Conservation (phyloP, 1,140 invertebrate species). For the Ectropis grisescens region DNA sequence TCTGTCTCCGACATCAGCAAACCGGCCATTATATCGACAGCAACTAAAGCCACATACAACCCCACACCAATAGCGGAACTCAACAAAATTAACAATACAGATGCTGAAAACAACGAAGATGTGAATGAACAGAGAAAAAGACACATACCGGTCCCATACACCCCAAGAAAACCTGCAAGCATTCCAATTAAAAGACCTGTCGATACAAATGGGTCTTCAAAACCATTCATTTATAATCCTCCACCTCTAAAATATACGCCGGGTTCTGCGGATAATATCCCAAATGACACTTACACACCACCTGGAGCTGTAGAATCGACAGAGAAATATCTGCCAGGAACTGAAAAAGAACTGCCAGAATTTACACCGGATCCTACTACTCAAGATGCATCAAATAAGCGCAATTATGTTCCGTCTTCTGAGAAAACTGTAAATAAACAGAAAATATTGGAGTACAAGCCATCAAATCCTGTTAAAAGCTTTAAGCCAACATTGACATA, state of each 20-base stretch:
- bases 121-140: conserved; percentile 39
- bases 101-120: conserved; percentile 36
- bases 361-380: conserved; percentile 41
- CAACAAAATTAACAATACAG: conserved; percentile 49
- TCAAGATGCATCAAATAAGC: conserved; percentile 23
- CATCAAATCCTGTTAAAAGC: conserved; percentile 30
- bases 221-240: conserved; percentile 48
- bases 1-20: conserved; percentile 8
- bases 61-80: conserved; percentile 68
- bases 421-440: conserved; percentile 47
- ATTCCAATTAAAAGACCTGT: conserved; percentile 41
- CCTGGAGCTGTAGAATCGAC: conserved; percentile 36
- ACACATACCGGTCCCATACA: conserved; percentile 67
- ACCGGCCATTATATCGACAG: conserved; percentile 8
- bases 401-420: conserved; percentile 58
- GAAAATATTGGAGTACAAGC: conserved; percentile 60
- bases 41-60: conserved; percentile 54
- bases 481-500: conserved; percentile 37
- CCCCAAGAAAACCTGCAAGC: conserved; percentile 55
- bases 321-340: conserved; percentile 53
- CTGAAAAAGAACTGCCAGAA: conserved; percentile 40
- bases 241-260: conserved; percentile 54
- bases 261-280: conserved; percentile 34
- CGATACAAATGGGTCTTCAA: conserved; percentile 38
- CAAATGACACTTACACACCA: conserved; percentile 52